Base-by-base conservation (phyloP, 2,888 invertebrate genomes). In the Quadriops clusia region DNA sequence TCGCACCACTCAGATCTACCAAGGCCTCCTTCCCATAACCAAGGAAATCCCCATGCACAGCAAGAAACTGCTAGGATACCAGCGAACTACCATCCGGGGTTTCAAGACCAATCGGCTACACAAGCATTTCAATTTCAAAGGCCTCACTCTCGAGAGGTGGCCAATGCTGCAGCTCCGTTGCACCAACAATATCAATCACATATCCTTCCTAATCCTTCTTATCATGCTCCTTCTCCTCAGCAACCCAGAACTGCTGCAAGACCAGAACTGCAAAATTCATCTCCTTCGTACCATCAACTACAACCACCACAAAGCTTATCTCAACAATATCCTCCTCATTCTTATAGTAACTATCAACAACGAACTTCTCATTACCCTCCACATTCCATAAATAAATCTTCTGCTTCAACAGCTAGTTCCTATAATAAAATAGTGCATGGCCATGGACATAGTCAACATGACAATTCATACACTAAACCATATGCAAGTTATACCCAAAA, bases 261-360 rank as follows among this genome's bases (percentile, higher is more conserved):
- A 28, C 28, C 30, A 17, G 31, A 34, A 10, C 34, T 41, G 14
- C 32, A 34, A 23, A 13, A 26, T 22, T 47, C 49, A 34, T 37
- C 47, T 21, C 38, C 45, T 7, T 40, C 47, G 16, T 57, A 57
- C 42, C 58, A 60, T 32, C 43, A 42, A 33, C 32, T 41, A n/a
- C 40, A 37, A 23, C 28, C 34, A 11, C 29, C 33, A 12, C 31
- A 30, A 12, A 28, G 12, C 32, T 21, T 34, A 34, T 10, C 36
- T 7, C 40, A 40, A 6, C 17, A 32, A 9, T 33, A 45, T 12
- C 32, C 42, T 13, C 44, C 47, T 26, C 36, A 37, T 12, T 27
- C 30, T 8, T 36, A 40, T 33, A 32, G 39, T 7, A 28, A 40
- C 29, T 42, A 46, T 28, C 46, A 46, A 22, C 45, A 45, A 31